Base-by-base conservation (phyloP, 2,888 invertebrate species). In the Entomobrya multifasciata region DNA sequence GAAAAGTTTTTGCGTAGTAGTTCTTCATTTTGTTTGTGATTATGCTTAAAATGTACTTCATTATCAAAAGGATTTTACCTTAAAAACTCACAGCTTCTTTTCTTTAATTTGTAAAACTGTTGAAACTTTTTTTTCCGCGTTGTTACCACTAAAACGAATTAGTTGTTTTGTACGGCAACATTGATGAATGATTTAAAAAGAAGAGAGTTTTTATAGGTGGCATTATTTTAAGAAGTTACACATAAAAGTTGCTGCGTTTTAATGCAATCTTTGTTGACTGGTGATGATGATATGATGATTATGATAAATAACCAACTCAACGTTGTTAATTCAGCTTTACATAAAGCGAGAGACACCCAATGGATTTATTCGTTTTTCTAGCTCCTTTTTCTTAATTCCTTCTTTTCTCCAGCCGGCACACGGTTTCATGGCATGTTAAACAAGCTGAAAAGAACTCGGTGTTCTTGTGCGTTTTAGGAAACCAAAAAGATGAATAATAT, bases 361-460 rank as follows among this genome's bases (percentile, higher is more conserved):
- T 47, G 67, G 44, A 27, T 27, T 11, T 30, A 57, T 77, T 79
- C 27, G 62, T 52, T 52, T 67, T 52, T 27, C 52, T 49, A 60
- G 10, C 10, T 72, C 30, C 41, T 47, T 72, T 81, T 81, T 49
- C 80, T 65, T 81, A 80, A 80, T 80, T 80, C 80, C 79, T 57
- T 57, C 52, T 80, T 80, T 81, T 72, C 81, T 81, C 81, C 81
- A 81, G 81, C 72, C 81, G 81, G 72, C 57, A 76, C 67, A 55
- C 67, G 79, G 81, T 87, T 87, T 87, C 86, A 87, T 77, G 82
- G 72, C 41, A 87, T 77, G 82, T 81, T 87, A 77, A 49, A 82
- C 86, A 81, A 78, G n/a, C 13, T 87, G 81, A 87, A 87, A 76
- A 49, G 77, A 60, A 13, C 57, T 77, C 77, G 41, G 55, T 57